These are phyloP conservation scores for Vanessa atalanta DNA, from an alignment of 1,140 invertebrate species.

Conservation along the genomic window DNA sequence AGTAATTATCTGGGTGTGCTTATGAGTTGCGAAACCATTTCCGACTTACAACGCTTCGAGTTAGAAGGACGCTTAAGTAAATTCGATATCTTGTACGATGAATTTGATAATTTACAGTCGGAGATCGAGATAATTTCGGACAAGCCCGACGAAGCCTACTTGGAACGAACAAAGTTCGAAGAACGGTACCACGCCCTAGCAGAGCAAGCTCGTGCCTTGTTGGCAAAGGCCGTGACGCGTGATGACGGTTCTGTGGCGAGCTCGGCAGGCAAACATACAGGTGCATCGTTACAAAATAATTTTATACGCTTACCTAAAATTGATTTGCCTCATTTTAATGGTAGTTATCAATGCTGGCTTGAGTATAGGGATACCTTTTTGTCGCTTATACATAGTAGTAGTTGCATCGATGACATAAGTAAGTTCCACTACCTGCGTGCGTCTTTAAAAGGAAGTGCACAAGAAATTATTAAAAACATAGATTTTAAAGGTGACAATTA, in stretches of 20 bases:
- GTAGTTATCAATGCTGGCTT: constrained; percentile 18
- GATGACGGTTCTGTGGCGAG: background rate
- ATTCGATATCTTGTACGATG: constrained; percentile 17
- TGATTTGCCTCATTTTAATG: constrained; percentile 10
- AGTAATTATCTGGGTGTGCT: constrained; percentile 13
- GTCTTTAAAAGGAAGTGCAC: background rate
- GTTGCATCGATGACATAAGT: constrained; percentile 13
- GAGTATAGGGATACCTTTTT: constrained; percentile 21
- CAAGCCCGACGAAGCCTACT: background rate
- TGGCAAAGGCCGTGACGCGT: background rate
- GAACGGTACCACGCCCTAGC: background rate
- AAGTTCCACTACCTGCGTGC: constrained; percentile 12
- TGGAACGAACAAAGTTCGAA: background rate
- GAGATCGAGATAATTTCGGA: constrained; percentile 12
- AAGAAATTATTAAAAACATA: constrained; percentile 11
- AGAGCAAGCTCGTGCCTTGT: background rate
- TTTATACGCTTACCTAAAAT: constrained; percentile 23
- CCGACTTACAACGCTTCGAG: constrained; percentile 26
- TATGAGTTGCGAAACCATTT: constrained; percentile 8
- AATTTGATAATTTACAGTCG: constrained; percentile 23
- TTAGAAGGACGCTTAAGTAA: constrained; percentile 28
- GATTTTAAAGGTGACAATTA: constrained; percentile 18
- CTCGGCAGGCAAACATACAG: background rate
- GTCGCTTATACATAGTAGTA: constrained; percentile 19
- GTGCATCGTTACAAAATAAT: constrained; percentile 1